Evolutionary conservation across 2,113 vertebrate genomes (phyloP).

Genomic region (Phylloscopus trochilus): DNA sequence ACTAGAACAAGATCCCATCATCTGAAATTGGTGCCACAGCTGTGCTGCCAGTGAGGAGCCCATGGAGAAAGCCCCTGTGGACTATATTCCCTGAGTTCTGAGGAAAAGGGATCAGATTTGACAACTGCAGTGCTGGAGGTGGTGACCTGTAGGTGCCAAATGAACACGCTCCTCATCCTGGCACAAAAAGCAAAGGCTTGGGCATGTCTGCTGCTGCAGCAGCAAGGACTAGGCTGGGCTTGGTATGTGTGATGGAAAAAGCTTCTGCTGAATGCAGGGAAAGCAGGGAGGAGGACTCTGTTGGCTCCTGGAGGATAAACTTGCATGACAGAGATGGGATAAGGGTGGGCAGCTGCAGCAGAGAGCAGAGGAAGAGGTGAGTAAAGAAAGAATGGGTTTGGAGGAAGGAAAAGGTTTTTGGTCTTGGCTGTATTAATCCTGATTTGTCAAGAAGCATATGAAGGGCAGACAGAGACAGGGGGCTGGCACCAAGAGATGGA

Average conservation of each 20-base stretch:
- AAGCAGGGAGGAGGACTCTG: neutral
- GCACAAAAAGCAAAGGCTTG: neutral
- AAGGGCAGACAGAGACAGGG: neutral
- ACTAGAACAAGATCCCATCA: neutral
- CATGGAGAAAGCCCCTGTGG: neutral
- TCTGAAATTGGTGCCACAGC: neutral
- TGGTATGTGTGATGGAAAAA: neutral
- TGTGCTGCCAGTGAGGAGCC: neutral
- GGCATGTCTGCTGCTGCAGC: neutral
- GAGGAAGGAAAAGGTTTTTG: neutral
- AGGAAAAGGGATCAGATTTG: neutral
- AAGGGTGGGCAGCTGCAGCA: neutral
- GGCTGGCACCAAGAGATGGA: neutral
- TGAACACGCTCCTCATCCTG: neutral
- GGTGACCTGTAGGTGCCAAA: neutral
- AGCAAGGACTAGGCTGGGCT: neutral
- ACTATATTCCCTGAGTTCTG: neutral
- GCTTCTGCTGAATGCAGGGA: neutral
- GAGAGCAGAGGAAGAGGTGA: neutral
- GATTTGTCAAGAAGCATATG: neutral
- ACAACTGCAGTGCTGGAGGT: neutral
- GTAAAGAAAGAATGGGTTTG: neutral
- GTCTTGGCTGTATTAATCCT: neutral
- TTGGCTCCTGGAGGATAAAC: neutral
- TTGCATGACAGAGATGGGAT: neutral